A percentile compares a stretch with the other conserved stretches of the same genome.
These are phyloP conservation scores for Tetropium fuscum DNA, from an alignment of 2,888 invertebrate genomes.

Conservation along the genomic window DNA sequence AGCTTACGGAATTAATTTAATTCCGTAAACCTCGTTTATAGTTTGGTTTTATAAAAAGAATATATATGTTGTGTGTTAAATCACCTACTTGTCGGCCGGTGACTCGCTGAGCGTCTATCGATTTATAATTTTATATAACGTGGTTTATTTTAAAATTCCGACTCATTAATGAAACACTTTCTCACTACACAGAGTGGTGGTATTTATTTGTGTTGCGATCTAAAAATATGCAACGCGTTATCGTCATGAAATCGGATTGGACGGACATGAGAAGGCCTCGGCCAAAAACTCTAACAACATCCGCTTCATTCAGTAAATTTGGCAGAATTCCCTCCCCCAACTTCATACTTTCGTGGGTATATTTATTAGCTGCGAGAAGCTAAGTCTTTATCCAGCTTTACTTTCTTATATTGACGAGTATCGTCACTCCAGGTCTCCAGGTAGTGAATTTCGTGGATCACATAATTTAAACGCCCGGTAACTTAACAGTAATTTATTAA, in stretches of 20 bases:
- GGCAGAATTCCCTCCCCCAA: too few species aligned
- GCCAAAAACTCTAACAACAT: conserved; percentile 17
- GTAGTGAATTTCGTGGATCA: too few species aligned
- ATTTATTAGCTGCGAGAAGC: too few species aligned
- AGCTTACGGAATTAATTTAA: too few species aligned
- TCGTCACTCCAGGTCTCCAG: too few species aligned
- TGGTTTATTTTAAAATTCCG: conserved; percentile 16
- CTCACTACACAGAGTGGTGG: conserved; percentile 10
- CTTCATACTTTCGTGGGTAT: too few species aligned
- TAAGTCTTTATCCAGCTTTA: too few species aligned
- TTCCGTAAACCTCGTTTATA: too few species aligned
- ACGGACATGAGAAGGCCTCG: conserved; percentile 13
- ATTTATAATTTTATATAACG: conserved; percentile 18
- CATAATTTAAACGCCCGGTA: too few species aligned
- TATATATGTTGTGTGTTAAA: not conserved
- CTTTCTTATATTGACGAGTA: too few species aligned
- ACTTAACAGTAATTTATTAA: too few species aligned
- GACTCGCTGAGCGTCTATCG: conserved; percentile 4
- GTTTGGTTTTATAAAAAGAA: too few species aligned
- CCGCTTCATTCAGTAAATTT: conserved; percentile 23
- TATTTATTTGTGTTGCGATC: conserved; percentile 3
- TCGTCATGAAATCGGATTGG: conserved; percentile 15
- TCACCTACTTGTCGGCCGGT: not conserved
- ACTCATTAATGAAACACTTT: conserved; percentile 21
- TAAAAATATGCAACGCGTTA: conserved; percentile 16